A percentile compares a stretch with the other conserved stretches of the same genome.
Conservation (phyloP, 1,140 invertebrate genomes). For the Micrasema minimum region DNA sequence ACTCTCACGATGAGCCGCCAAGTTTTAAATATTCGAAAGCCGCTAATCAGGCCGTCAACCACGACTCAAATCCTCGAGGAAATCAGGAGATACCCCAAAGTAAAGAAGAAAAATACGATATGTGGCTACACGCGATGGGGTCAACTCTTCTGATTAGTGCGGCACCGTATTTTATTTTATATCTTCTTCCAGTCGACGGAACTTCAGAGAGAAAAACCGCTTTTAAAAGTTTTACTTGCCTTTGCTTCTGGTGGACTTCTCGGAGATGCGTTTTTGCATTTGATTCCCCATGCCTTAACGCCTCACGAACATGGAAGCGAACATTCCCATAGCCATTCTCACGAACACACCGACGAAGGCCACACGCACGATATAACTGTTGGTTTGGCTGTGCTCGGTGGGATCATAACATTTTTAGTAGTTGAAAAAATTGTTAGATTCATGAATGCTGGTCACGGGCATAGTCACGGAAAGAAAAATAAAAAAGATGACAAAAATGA, state of each 20-base stretch:
- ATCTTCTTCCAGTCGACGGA: constrained; percentile 93
- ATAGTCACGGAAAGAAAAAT: constrained; percentile 64
- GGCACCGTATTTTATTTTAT: constrained; percentile 93
- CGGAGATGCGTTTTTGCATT: constrained; percentile 95
- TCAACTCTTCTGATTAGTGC: constrained; percentile 94
- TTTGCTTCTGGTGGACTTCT: constrained; percentile 95
- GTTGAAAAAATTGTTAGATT: constrained; percentile 94
- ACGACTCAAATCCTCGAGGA: constrained; percentile 46
- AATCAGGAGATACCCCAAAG: constrained; percentile 51
- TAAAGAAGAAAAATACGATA: constrained; percentile 59
- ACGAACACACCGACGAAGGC: constrained; percentile 64
- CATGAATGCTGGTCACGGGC: constrained; percentile 83
- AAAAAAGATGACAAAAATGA: constrained; percentile 63
- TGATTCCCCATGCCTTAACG: constrained; percentile 93
- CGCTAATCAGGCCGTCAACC: constrained; percentile 68
- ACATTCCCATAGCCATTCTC: constrained; percentile 68
- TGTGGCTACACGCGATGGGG: constrained; percentile 85
- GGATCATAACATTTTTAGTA: constrained; percentile 91
- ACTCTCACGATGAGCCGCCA: constrained; percentile 58
- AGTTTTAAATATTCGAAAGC: constrained; percentile 80
- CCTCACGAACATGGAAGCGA: constrained; percentile 68
- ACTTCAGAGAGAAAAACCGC: constrained; percentile 82
- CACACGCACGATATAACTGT: constrained; percentile 83
- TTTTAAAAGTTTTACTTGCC: constrained; percentile 89
- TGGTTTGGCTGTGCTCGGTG: constrained; percentile 89